A percentile compares a stretch with the other conserved stretches of the same genome.
These are phyloP conservation scores for Pachycephala philippinensis DNA, from an alignment of 2,113 vertebrate genomes.

Conservation along the genomic window DNA sequence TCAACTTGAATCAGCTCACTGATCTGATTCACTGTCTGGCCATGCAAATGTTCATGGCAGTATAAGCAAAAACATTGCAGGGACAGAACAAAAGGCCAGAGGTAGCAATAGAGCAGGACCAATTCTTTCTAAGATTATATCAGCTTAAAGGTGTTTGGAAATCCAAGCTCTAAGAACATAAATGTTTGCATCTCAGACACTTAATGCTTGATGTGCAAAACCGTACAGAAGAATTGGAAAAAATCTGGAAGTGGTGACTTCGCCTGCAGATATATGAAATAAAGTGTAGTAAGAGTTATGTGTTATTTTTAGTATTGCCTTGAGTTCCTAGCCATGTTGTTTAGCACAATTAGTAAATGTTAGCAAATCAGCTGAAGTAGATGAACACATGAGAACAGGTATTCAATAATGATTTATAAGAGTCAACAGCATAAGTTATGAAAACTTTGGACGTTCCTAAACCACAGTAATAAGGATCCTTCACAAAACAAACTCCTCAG, in stretches of 20 bases:
- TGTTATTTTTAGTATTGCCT: background rate
- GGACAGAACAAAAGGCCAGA: slow-evolving; percentile 31
- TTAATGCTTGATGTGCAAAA: background rate
- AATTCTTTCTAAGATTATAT: background rate
- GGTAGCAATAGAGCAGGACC: background rate
- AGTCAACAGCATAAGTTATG: background rate
- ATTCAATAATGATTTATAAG: background rate
- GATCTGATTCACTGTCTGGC: slow-evolving; percentile 60
- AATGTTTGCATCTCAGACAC: background rate
- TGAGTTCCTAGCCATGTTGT: background rate
- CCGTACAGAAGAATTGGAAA: background rate
- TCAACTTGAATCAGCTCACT: background rate
- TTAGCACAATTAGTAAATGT: background rate
- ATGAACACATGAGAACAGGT: background rate
- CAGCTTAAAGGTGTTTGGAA: slow-evolving; percentile 9
- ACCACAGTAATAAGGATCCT: background rate
- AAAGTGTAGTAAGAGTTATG: background rate
- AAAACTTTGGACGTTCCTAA: background rate
- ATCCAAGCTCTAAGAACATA: background rate
- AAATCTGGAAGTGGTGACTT: background rate
- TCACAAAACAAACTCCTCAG: background rate
- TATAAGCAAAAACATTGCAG: slow-evolving; percentile 12
- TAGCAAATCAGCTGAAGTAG: background rate
- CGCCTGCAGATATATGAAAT: background rate
- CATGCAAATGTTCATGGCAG: slow-evolving; percentile 15